Percentiles rank a stretch among this genome's conserved stretches.
These are phyloP conservation scores for Cyanoramphus novaezelandiae DNA, from an alignment of 2,113 vertebrate species.

Conservation along the genomic window DNA sequence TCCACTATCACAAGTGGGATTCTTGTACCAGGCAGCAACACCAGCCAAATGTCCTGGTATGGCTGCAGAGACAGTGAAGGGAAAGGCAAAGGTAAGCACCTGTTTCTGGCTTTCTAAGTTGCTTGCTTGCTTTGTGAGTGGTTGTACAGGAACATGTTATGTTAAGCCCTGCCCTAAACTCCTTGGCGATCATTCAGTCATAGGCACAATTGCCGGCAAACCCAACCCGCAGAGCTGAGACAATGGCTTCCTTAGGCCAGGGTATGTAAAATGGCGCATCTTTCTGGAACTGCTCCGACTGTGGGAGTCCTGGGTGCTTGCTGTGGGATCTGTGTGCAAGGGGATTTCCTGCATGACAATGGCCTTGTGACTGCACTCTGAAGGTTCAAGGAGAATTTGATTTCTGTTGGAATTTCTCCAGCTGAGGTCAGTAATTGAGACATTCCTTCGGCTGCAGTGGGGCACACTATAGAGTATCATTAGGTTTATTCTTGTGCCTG, in stretches of 20 bases:
- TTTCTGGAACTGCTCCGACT: rapidly evolving
- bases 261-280: rapidly evolving
- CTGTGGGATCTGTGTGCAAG: background rate
- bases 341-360: background rate
- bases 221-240: rapidly evolving
- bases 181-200: background rate
- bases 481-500: background rate
- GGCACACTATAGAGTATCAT: background rate
- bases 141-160: rapidly evolving
- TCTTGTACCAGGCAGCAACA: background rate
- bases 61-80: background rate
- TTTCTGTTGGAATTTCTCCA: conserved; percentile 1
- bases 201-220: background rate
- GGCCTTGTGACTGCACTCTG: background rate
- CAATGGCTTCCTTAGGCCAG: background rate
- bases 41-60: background rate
- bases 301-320: background rate
- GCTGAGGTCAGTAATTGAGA: background rate
- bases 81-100: background rate
- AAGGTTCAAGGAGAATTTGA: background rate
- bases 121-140: background rate
- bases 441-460: background rate
- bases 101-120: background rate
- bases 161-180: background rate
- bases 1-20: background rate